Percentiles rank a stretch among this genome's conserved stretches.
These are phyloP conservation scores for Buteo buteo DNA, from an alignment of 2,113 vertebrate species.

Conservation along the genomic window DNA sequence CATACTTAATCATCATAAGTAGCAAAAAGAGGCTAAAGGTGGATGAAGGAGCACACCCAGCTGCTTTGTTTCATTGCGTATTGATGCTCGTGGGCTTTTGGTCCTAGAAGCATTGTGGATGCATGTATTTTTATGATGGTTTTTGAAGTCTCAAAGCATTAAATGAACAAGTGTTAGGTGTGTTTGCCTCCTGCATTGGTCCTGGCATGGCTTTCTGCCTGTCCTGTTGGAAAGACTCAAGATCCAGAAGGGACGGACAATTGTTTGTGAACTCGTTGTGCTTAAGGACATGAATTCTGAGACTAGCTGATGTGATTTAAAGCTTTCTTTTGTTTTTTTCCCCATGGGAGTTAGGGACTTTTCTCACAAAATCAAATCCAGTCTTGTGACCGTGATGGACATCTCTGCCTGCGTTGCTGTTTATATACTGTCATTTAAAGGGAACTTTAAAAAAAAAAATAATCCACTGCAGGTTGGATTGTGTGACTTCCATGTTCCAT, in stretches of 20 bases:
- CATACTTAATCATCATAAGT: neutral
- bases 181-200: neutral
- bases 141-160: neutral
- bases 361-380: neutral
- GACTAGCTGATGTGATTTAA: neutral
- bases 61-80: neutral
- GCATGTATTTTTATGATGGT: accelerated
- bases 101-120: neutral
- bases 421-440: neutral
- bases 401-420: neutral
- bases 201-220: neutral
- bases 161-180: no score
- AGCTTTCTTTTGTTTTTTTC: neutral
- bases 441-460: neutral
- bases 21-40: neutral
- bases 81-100: neutral
- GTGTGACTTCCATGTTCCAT: neutral
- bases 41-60: neutral
- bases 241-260: neutral
- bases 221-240: neutral
- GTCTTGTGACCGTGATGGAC: neutral
- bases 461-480: neutral
- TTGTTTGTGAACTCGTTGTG: neutral
- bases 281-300: neutral
- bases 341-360: neutral